phyloP scores from a whole-genome alignment of 2,113 vertebrate genomes.

The Fregata magnificens region DNA sequence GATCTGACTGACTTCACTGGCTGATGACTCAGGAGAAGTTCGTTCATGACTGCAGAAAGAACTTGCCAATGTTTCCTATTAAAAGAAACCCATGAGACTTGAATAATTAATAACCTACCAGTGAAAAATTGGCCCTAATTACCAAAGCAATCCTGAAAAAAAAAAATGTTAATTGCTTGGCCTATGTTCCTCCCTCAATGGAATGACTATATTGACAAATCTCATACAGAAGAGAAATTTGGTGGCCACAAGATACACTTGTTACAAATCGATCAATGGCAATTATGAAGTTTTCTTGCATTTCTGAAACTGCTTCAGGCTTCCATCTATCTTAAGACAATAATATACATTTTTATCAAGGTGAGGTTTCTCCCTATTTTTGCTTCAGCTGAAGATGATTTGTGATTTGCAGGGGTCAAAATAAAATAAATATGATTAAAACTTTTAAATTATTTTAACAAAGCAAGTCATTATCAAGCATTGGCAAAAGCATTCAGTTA shows the following conservation, averaged over 20 bases:
- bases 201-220: constrained; percentile 51
- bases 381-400: not conserved
- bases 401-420: not conserved
- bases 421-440: not conserved
- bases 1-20: not conserved
- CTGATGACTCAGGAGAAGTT: constrained; percentile 4
- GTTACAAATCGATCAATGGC: constrained; percentile 48
- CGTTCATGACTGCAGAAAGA: not conserved
- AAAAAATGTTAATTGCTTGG: constrained; percentile 55
- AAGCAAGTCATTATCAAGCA: constrained; percentile 24
- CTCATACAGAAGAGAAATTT: constrained; percentile 18
- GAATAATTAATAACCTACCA: constrained; percentile 60
- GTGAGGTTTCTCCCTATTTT: not conserved
- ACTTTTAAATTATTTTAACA: not conserved
- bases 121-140: constrained; percentile 55
- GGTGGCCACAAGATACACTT: not conserved
- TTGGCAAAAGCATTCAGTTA: constrained; percentile 5
- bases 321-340: not conserved
- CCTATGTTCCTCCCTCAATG: constrained; percentile 33
- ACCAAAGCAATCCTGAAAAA: not conserved
- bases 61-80: not conserved
- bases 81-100: constrained; percentile 2
- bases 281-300: constrained; percentile 44
- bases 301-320: constrained; percentile 35
- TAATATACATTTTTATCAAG: not conserved